phyloP scores from a whole-genome alignment of 1,140 invertebrate species.

The Odontomachus brunneus region DNA sequence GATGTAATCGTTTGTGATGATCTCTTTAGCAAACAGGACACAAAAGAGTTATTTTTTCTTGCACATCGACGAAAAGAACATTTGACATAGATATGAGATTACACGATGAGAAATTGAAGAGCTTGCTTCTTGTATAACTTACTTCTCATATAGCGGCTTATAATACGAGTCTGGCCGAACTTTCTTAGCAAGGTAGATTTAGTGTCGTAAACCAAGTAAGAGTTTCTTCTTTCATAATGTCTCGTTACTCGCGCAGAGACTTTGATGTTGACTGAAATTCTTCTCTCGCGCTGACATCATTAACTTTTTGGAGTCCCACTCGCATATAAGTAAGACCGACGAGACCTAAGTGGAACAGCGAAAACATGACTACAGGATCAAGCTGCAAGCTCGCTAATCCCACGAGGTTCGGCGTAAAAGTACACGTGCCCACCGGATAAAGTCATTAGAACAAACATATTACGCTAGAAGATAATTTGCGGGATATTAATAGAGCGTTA shows the following conservation, averaged over 20 bases:
- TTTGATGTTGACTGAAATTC: neutral
- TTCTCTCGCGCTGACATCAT: conserved; percentile 18
- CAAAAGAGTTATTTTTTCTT: no score
- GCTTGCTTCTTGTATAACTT: no score
- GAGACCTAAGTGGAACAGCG: conserved; percentile 3
- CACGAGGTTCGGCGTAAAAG: conserved; percentile 1
- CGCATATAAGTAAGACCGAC: conserved; percentile 43
- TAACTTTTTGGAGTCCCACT: neutral
- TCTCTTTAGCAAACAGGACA: no score
- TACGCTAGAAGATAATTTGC: neutral
- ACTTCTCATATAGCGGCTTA: neutral
- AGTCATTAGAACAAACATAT: conserved; percentile 28
- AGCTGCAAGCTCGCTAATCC: conserved; percentile 15
- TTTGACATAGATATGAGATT: no score
- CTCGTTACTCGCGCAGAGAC: conserved; percentile 15
- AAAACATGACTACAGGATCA: conserved; percentile 8
- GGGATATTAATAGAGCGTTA: conserved; percentile 48
- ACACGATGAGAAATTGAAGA: no score
- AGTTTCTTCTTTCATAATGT: conserved; percentile 13
- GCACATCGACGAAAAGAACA: no score
- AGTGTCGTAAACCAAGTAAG: conserved; percentile 10
- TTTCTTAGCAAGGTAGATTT: neutral
- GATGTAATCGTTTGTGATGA: no score
- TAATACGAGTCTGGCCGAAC: neutral
- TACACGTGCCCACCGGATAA: neutral